Evolutionary conservation across 64 coral and sea anemone species (phyloP).

Genomic region (Montipora sp.): DNA sequence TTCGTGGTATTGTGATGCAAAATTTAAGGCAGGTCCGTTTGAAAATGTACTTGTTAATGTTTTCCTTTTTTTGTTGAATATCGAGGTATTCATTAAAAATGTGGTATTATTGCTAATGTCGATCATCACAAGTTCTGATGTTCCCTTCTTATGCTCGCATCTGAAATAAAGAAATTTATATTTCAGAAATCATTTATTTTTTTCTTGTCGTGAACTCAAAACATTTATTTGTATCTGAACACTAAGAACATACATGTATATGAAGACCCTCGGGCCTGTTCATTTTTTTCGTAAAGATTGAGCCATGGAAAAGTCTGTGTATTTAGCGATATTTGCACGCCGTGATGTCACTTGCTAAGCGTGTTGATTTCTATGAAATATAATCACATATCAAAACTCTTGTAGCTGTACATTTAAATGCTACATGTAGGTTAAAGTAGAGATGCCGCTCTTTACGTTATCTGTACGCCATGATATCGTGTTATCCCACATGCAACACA

Average conservation of each 20-base stretch:
- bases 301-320: background rate
- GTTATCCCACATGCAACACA: background rate
- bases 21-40: background rate
- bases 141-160: background rate
- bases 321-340: background rate
- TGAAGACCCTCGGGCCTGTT: background rate
- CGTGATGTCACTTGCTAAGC: background rate
- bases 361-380: background rate
- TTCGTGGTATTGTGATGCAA: background rate
- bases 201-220: background rate
- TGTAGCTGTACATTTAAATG: too few relatives aligned
- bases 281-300: background rate
- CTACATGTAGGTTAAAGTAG: background rate
- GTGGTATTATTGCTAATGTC: too few relatives aligned
- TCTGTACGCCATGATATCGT: background rate
- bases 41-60: background rate
- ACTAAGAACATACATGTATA: background rate
- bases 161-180: background rate
- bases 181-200: background rate
- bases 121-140: background rate
- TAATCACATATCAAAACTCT: background rate
- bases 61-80: background rate
- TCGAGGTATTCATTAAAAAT: background rate
- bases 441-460: too few relatives aligned
- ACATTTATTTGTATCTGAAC: background rate